Evolutionary conservation across 2,113 vertebrate genomes (phyloP).

Genomic region (Pelmatolapia mariae): DNA sequence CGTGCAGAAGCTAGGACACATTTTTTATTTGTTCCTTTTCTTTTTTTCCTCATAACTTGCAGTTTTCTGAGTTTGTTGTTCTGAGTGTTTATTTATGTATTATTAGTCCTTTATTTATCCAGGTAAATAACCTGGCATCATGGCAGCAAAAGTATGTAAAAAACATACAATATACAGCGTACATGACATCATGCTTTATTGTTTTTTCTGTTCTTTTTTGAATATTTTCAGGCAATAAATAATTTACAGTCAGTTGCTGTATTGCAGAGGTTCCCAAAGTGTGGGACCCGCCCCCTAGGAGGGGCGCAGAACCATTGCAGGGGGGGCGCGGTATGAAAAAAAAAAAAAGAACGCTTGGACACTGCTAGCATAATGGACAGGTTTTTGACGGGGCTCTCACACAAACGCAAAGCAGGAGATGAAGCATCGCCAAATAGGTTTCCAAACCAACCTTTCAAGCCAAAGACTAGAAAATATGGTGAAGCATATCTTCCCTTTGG

Average conservation of each 20-base stretch:
- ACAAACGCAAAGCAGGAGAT: background rate
- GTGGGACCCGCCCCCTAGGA: background rate
- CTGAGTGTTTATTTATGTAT: background rate
- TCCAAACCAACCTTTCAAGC: background rate
- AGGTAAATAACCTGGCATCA: background rate
- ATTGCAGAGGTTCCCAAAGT: background rate
- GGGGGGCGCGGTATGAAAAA: background rate
- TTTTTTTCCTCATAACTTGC: background rate
- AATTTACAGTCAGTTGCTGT: background rate
- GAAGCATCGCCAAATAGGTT: background rate
- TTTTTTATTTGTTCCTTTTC: background rate
- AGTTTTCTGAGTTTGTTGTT: background rate
- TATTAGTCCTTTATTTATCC: background rate
- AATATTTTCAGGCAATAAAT: background rate
- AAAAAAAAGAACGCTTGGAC: rapidly evolving
- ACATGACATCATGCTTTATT: background rate
- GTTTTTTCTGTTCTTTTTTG: background rate
- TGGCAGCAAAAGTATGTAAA: background rate
- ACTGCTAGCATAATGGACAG: rapidly evolving
- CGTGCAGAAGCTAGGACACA: background rate
- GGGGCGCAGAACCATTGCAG: too few relatives aligned
- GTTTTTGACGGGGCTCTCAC: background rate
- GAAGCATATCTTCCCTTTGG: background rate
- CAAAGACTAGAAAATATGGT: background rate
- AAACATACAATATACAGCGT: background rate